Evolutionary conservation across 2,888 invertebrate genomes (phyloP), one percentile per base, ranked within the genome.

Genomic region (Julus scandinavius): DNA sequence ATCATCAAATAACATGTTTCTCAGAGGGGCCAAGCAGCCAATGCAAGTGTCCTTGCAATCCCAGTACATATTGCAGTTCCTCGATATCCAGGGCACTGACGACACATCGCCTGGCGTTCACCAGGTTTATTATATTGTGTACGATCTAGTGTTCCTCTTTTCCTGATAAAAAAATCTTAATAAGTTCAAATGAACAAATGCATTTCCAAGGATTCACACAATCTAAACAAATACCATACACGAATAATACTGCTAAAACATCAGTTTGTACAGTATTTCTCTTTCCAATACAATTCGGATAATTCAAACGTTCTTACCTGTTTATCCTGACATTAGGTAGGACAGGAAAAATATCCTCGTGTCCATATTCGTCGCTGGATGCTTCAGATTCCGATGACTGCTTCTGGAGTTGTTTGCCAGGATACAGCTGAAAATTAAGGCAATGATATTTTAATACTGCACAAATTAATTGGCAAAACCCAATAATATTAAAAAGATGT

Each of bases 11-110:
- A 54, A 3, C 3, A 54, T 54, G 17, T 17, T 54, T 54, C 13
- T 54, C 13, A 54, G 17, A 15, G 9, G 54, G 54, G 54, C 54
- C 54, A 54, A 54, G 1, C 54, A 54, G 13, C 54, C 54, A 15
- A 13, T 2, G 54, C 54, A 54, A 54, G 54, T 13, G 13, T 7
- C 54, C 13, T 54, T 54, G 11, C 54, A 54, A 7, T 13, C 54
- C 54, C 54, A 54, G 54, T 54, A 54, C 54, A 54, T 54, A 1
- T 86, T 17, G 83, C 20, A 38, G 5, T 13, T 3, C n/a, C 40
- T 13, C 9, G 38, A 11, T 83, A 4, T 2, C 40, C 86, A 13
- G 86, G 86, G 29, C 86, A 86, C 86, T 86, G 86, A 41, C 86
- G 86, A n/a, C 86, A 86, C 6, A 86, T 15, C n/a, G 13, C 41